Base-by-base conservation (phyloP, 2,113 vertebrate species). In the Sinocyclocheilus rhinocerous region DNA sequence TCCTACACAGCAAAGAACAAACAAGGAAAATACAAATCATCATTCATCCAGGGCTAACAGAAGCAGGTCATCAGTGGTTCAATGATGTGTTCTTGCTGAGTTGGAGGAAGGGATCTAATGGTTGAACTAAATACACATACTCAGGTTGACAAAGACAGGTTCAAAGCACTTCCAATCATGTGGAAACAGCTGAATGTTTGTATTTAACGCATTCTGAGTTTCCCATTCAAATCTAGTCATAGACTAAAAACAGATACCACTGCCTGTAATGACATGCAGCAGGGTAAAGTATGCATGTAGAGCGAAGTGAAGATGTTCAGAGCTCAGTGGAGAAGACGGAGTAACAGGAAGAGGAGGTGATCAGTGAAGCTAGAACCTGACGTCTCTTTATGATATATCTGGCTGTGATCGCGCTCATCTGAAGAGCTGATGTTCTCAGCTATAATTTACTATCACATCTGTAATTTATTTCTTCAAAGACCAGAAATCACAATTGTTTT, bases 181-280 rank as follows among this genome's bases (percentile, higher is more conserved):
- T 18, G 67, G 16, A 70, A 33, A 29, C 26, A 45, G 70, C 6
- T 24, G n/a, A 50, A 76, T 76, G 12, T 76, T 48, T 50, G 22
- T 50, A 2, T 33, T 3, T 76, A 11, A 0, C 22, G 29, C 52
- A n/a, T 82, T 69, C 22, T 0, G 33, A 42, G 76, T 18, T n/a
- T 42, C 45, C 24, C 1, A 5, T 81, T 67, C 26, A 65, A 52
- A 65, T 83, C 75, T 76, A 42, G 36, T 73, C 33, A 33, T 2
- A 45, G 63, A 75, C 65, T 63, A 76, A 87, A 90, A 89, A 70
- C 73, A 88, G 86, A 81, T 75, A 65, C 82, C 36, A 61, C 48
- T 70, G 52, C 76, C 83, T 90, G 85, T 45, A 85, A 87, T 88
- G 52, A 18, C 52, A 84, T 89, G 89, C 72, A 90, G 81, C 63